Percentiles rank a stretch among this genome's conserved stretches.
Conservation (phyloP, 2,113 vertebrate genomes). For the Pongo pygmaeus region DNA sequence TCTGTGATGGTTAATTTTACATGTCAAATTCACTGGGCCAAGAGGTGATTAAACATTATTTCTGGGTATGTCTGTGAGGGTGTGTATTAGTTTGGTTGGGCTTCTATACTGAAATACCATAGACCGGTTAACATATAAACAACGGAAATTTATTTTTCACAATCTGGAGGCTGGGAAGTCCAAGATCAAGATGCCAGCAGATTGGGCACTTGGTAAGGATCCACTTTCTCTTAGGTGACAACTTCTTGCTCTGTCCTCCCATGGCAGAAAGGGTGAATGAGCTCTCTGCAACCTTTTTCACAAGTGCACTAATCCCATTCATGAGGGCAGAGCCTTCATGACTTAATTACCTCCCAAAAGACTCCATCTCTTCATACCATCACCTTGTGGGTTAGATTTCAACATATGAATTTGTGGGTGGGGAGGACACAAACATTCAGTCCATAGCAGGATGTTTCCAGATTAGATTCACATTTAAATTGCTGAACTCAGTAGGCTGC, state of each 20-base stretch:
- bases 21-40: background rate
- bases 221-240: fast-evolving
- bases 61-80: background rate
- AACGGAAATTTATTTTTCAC: background rate
- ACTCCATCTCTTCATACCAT: background rate
- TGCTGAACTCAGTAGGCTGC: background rate
- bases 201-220: too few relatives aligned
- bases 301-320: background rate
- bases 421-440: background rate
- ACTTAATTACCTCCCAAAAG: background rate
- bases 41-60: background rate
- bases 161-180: background rate
- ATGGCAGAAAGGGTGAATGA: background rate
- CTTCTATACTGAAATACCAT: background rate
- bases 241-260: background rate
- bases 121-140: background rate
- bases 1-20: background rate
- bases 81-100: background rate
- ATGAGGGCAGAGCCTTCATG: background rate
- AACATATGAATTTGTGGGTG: background rate
- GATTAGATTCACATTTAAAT: background rate
- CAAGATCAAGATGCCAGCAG: background rate
- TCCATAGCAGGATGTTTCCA: background rate
- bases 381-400: background rate
- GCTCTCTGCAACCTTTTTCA: background rate